Evolutionary conservation across 2,113 vertebrate genomes (phyloP).

Genomic region (Arenaria interpres): DNA sequence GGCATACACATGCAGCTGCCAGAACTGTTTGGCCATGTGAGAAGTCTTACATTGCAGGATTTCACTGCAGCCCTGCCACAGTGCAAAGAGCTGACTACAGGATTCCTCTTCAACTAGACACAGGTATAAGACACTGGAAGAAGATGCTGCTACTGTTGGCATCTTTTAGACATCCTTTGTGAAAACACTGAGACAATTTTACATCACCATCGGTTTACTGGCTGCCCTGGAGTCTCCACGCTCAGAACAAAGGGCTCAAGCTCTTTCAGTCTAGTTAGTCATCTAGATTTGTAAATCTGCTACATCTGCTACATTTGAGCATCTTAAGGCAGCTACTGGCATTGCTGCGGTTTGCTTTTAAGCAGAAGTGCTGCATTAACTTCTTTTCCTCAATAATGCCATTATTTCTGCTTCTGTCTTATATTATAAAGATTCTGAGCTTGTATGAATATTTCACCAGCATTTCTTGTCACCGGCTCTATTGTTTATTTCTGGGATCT

Average conservation of each 20-base stretch:
- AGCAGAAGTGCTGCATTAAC: not conserved
- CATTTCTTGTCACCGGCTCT: not conserved
- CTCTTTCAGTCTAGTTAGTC: not conserved
- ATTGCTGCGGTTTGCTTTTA: not conserved
- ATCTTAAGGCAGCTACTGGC: not conserved
- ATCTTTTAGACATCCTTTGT: not conserved
- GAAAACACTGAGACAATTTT: not conserved
- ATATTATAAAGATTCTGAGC: not conserved
- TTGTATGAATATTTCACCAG: not conserved
- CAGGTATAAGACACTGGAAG: not conserved
- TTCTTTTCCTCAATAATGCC: not conserved
- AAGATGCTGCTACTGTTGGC: not conserved
- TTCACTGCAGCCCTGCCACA: not conserved
- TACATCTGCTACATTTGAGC: not conserved
- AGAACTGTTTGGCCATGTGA: not conserved
- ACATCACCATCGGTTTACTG: not conserved
- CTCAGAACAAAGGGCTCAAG: not conserved
- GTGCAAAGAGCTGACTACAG: not conserved
- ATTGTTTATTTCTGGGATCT: not conserved
- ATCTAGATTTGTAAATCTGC: not conserved
- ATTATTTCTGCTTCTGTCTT: not conserved
- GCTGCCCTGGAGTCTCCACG: not conserved
- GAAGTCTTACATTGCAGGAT: not conserved
- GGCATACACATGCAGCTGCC: fast-evolving
- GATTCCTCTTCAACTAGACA: not conserved